Evolutionary conservation across 2,888 invertebrate genomes (phyloP).

Genomic region (Drosophila lutescens): DNA sequence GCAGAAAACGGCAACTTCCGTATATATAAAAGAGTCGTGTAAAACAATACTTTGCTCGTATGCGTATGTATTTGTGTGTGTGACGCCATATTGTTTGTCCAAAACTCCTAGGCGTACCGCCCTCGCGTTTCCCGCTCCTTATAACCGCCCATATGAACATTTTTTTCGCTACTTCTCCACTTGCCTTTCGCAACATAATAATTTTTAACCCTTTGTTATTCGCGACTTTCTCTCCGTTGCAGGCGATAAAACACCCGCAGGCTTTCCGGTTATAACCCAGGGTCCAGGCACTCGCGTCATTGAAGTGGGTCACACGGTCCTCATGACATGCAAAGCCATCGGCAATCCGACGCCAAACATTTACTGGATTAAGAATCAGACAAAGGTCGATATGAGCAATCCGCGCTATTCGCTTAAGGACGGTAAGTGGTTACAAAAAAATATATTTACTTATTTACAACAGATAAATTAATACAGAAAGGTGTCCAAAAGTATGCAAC

Average conservation of each 20-base stretch:
- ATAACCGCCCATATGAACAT: constrained; percentile 41
- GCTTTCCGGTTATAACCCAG: constrained; percentile 95
- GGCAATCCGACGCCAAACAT: constrained; percentile 93
- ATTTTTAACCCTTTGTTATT: constrained; percentile 50
- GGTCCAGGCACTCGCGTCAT: constrained; percentile 97
- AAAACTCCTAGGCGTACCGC: constrained; percentile 42
- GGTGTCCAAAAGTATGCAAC: too few species aligned
- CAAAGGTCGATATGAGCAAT: constrained; percentile 94
- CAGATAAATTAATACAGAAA: too few species aligned
- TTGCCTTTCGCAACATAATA: constrained; percentile 46
- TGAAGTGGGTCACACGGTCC: constrained; percentile 96
- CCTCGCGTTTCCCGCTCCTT: constrained; percentile 6
- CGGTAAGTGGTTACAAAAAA: constrained; percentile 85
- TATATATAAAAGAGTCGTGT: constrained; percentile 74
- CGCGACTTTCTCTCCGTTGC: constrained; percentile 57
- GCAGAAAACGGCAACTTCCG: constrained; percentile 71
- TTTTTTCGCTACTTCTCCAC: constrained; percentile 25
- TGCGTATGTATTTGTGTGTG: constrained; percentile 16
- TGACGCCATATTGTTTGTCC: constrained; percentile 66
- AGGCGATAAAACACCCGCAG: constrained; percentile 94
- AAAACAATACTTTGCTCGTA: constrained; percentile 68
- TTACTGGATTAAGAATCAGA: constrained; percentile 96
- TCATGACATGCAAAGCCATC: constrained; percentile 94
- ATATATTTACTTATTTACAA: too few species aligned
- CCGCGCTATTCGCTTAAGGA: constrained; percentile 93